Conservation (phyloP, 2,888 invertebrate genomes). For the Phaedon cochleariae region DNA sequence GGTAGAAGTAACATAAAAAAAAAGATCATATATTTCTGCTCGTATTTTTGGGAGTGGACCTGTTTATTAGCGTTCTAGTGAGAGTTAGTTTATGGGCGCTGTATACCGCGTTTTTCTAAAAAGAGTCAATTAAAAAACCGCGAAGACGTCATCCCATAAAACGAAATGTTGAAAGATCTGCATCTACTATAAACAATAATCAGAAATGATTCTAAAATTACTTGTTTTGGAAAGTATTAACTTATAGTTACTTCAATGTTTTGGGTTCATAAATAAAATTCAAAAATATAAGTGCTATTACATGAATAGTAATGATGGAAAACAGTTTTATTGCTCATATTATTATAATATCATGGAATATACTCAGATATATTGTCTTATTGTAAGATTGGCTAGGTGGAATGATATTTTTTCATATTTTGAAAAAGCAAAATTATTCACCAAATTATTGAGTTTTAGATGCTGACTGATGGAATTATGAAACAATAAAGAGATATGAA, state of each 20-base stretch:
- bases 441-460: too few species aligned
- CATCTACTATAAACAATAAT: not conserved
- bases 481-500: too few species aligned
- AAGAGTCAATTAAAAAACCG: not conserved
- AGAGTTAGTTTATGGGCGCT: not conserved
- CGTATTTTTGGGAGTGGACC: not conserved
- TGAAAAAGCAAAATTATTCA: too few species aligned
- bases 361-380: too few species aligned
- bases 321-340: not conserved
- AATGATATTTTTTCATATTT: too few species aligned
- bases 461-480: too few species aligned
- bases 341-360: too few species aligned
- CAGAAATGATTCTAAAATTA: not conserved
- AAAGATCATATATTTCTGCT: too few species aligned
- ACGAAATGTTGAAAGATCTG: not conserved
- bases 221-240: not conserved
- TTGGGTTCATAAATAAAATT: not conserved
- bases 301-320: not conserved
- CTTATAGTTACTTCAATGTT: not conserved
- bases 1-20: too few species aligned
- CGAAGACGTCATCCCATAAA: conserved; percentile 2
- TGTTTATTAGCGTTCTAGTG: not conserved
- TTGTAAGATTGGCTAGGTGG: too few species aligned
- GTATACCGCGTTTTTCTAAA: not conserved
- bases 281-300: not conserved